Percentiles rank a stretch among this genome's conserved stretches.
Conservation (phyloP, 2,113 vertebrate genomes). For the Vulpes lagopus region DNA sequence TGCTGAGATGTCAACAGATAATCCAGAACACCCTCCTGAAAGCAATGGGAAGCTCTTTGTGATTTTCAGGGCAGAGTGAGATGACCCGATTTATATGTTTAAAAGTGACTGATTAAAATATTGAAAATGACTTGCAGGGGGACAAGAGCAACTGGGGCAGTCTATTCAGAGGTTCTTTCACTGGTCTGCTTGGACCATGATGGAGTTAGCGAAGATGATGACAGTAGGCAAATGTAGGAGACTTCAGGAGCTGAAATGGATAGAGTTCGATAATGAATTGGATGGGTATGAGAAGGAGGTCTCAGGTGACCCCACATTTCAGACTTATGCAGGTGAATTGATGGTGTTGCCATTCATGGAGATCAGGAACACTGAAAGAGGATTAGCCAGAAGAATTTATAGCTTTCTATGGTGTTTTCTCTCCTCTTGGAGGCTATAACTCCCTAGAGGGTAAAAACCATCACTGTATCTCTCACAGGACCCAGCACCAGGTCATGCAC, state of each 20-base stretch:
- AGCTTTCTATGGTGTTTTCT: background rate
- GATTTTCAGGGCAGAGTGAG: background rate
- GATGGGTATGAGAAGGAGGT: background rate
- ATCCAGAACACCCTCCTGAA: background rate
- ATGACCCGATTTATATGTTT: background rate
- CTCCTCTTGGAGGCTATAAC: background rate
- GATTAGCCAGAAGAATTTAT: background rate
- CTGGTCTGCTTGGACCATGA: background rate
- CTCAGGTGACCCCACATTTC: background rate
- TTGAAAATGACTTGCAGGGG: background rate
- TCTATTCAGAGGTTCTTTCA: background rate
- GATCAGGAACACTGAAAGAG: background rate
- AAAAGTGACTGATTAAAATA: background rate
- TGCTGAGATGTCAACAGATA: background rate
- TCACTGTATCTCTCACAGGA: background rate
- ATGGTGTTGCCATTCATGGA: background rate
- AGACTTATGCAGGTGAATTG: background rate
- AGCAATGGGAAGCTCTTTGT: background rate
- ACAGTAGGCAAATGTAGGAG: background rate
- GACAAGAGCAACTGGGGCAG: background rate
- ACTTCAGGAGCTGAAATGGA: background rate
- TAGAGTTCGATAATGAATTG: background rate
- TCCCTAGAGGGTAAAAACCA: background rate
- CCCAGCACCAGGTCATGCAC: background rate
- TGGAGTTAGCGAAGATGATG: background rate